Conservation (phyloP, 2,113 vertebrate species). For the Ptilorrhoa leucosticta region DNA sequence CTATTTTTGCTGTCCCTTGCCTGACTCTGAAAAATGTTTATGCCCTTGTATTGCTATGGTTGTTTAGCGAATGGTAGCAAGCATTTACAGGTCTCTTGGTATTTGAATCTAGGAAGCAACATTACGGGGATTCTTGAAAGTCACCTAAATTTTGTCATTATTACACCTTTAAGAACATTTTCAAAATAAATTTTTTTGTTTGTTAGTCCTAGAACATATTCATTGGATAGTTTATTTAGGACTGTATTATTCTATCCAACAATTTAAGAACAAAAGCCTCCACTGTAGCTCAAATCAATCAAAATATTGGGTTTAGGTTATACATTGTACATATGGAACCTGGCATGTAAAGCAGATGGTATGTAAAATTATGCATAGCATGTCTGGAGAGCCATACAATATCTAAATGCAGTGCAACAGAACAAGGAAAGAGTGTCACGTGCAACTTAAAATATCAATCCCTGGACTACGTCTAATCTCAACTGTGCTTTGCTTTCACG, state of each 20-base stretch:
- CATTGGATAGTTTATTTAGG: not conserved
- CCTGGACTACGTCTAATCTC: not conserved
- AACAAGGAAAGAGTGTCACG: not conserved
- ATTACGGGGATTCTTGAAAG: not conserved
- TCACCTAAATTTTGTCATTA: not conserved
- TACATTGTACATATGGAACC: conserved; percentile 57
- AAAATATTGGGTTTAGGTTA: conserved; percentile 52
- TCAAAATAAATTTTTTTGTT: not conserved
- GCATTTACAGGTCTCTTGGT: not conserved
- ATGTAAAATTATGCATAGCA: conserved; percentile 63
- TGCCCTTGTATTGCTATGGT: not conserved
- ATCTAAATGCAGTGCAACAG: conserved; percentile 39
- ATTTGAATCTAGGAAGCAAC: not conserved
- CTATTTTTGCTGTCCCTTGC: not conserved
- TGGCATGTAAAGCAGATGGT: conserved; percentile 61
- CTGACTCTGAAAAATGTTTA: not conserved
- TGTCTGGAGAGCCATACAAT: conserved; percentile 49
- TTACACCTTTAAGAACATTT: not conserved
- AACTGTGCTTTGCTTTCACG: not conserved
- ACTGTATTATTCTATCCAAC: not conserved
- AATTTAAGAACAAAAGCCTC: conserved; percentile 52
- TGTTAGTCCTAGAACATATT: not conserved
- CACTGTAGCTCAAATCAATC: conserved; percentile 45
- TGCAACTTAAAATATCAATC: conserved; percentile 20
- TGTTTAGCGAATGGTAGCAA: not conserved